These are phyloP conservation scores for Bergia sp. DNA, from an alignment of 92 coral and sea anemone genomes.

Conservation along the genomic window DNA sequence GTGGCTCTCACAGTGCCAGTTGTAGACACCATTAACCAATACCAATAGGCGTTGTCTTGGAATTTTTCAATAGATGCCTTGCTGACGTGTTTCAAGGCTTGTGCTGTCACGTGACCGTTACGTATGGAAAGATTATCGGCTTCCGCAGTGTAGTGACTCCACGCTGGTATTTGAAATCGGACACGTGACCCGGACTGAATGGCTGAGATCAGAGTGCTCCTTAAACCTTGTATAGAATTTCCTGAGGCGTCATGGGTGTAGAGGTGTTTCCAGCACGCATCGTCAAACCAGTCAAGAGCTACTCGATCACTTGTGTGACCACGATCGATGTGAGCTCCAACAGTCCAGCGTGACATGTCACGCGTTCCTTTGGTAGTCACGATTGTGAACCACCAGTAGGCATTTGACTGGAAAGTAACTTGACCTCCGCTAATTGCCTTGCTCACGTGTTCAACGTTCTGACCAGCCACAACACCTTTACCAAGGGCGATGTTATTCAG, in stretches of 20 bases:
- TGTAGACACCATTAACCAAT: slow-evolving; percentile 83
- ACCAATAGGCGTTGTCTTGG: slow-evolving; percentile 81
- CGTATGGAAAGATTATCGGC: slow-evolving; percentile 80
- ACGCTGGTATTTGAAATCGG: slow-evolving; percentile 68
- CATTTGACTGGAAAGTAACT: slow-evolving; percentile 60
- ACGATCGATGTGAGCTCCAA: slow-evolving; percentile 71
- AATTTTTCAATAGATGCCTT: slow-evolving; percentile 55
- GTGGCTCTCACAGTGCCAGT: slow-evolving; percentile 77
- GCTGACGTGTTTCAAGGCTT: slow-evolving; percentile 77
- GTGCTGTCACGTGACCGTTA: slow-evolving; percentile 87
- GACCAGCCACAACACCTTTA: slow-evolving; percentile 15
- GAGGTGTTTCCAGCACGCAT: slow-evolving; percentile 77
- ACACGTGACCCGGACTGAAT: slow-evolving; percentile 77
- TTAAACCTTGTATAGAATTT: slow-evolving; percentile 41
- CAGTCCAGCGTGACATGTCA: slow-evolving; percentile 95
- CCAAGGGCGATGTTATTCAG: slow-evolving; percentile 31
- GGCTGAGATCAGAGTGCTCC: slow-evolving; percentile 53
- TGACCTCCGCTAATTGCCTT: not conserved
- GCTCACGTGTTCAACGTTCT: slow-evolving; percentile 79
- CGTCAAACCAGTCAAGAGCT: slow-evolving; percentile 81
- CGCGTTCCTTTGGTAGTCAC: slow-evolving; percentile 75
- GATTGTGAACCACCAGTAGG: slow-evolving; percentile 79
- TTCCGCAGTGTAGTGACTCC: slow-evolving; percentile 69
- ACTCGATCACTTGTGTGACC: slow-evolving; percentile 80
- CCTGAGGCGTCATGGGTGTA: slow-evolving; percentile 65